Base-by-base conservation (phyloP, 2,888 invertebrate genomes). In the Synanthedon andrenaeformis region DNA sequence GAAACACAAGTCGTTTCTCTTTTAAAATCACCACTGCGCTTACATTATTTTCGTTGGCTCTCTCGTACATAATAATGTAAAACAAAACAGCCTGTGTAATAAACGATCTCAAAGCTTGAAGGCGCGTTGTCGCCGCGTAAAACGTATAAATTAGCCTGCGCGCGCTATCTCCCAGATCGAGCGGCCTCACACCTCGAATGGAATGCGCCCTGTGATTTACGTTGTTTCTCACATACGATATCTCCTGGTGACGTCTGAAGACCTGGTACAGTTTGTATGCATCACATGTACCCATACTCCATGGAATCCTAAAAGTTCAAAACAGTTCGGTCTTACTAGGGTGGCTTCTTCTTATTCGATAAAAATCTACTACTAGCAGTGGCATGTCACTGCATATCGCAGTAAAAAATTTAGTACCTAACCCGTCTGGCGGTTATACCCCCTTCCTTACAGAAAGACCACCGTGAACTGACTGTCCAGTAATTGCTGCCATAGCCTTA, bases 121-220 rank as follows among this genome's bases (percentile, higher is more conserved):
- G 74, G 77, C 74, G 76, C 78, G 82, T 81, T 85, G 86, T 85
- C 83, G 79, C 78, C 83, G 82, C 76, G 82, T 85, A 84, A 84
- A 84, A 82, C 82, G 79, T 76, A 87, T 87, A 87, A 87, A 86
- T 86, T 87, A 86, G 75, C 73, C 63, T 65, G 68, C 70, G 73
- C 76, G 68, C 70, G 73, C 76, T 87, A 87, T 87, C 87, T 74
- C 74, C 35, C 64, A 67, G 77, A 87, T 86, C 85, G 81, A 69
- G 10, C 35, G 81, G 82, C 85, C 85, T 87, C 86, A 86, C 87
- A 87, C 87, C 86, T 87, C 82, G 86, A 71, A 59, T 68, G 84
- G 84, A 80, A 84, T 83, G 81, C 73, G 68, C 66, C 62, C 58
- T 61, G 67, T 79, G 82, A 82, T 83, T 82, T 81, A 83, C 76